Base-by-base conservation (phyloP, 2,797 vertebrate species). In the Pyrocephalus nanus region DNA sequence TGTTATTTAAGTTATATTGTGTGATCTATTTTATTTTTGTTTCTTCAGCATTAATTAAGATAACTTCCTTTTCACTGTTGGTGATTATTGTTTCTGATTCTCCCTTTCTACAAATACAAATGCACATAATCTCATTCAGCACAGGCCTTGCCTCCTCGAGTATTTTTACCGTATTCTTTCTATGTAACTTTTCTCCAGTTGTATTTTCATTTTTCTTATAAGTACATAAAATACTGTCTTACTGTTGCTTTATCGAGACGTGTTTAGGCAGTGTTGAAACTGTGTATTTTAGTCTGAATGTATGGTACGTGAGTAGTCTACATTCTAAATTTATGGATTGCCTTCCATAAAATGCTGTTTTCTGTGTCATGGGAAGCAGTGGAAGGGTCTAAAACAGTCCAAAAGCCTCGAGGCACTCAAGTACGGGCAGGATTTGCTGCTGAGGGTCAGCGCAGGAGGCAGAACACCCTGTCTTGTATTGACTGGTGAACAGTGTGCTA, bases 401-500 rank as follows among this genome's bases (percentile, higher is more conserved):
- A 66, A 69, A 58, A 61, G n/a, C 40, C 20, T 60, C 23, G 8
- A n/a, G 1, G 11, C 19, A 30, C 15, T 26, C 32, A 30, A 1
- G 27, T 2, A 17, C 32, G 66, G 83, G 22, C 75, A 50, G 67
- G 54, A 25, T 66, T 70, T 84, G 81, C 53, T 78, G 32, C 36
- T 15, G n/a, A 40, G 60, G 30, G 50, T 40, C 3, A 1, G 0
- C 2, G 38, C 16, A 34, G 77, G 15, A n/a, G 42, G 58, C 67
- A 36, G 13, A 45, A 17, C 36, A 29, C 58, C 16, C 3, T 19
- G 45, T 73, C 38, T 42, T 21, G 11, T 53, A 1, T 2, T 36
- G 57, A 7, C 8, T 6, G 1, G 2, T 2, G n/a, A 27, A 11
- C 64, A 3, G 40, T 15, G 40, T 40, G 57, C 26, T 32, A 1